Evolutionary conservation across 92 coral and sea anemone species (phyloP), one percentile per base, ranked within the genome.

Genomic region (Plumapathes pennacea): DNA sequence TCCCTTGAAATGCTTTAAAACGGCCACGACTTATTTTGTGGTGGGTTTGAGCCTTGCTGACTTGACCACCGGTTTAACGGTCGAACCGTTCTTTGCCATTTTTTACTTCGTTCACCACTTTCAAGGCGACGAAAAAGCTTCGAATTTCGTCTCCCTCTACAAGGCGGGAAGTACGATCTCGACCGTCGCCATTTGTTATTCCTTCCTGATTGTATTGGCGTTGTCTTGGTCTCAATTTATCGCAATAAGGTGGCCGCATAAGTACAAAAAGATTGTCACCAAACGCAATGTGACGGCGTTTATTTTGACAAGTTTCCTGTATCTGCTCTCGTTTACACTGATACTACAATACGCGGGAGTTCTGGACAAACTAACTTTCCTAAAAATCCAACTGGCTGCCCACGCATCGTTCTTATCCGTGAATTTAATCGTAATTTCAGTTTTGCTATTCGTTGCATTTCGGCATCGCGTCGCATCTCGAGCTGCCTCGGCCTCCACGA

Each of bases 31-130:
- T 19, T 58, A 56, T 53, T 87, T 81, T 47, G 73, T 87, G 5
- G 77, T 87, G 7, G 96, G 82, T 0, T 51, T 87, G 25, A 85
- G 86, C 46, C 27, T 87, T 25, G 96, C 90, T 17, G 96, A 87
- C 55, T 51, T 87, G 39, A 23, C 67, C 32, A 87, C 86, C 15
- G 90, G 90, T 1, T 24, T 87, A 11, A 80, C 85, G 1, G 81
- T 85, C 0, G 90, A 87, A 27, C 90, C 96, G 0, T 72, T 71
- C 44, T 87, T 87, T 46, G 86, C 90, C 4, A 59, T 72, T 9
- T 71, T 60, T 19, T 82, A 72, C 57, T 57, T 72, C 39, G 38
- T 59, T 12, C 67, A 40, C 17, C 69, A 77, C 40, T 46, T 56
- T 23, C 32, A 62, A 22, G 58, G 57, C 41, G 3, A 15, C 12